Percentiles rank a stretch among this genome's conserved stretches.
Conservation (phyloP, 64 coral and sea anemone genomes). For the Astreopora myriophthalma region DNA sequence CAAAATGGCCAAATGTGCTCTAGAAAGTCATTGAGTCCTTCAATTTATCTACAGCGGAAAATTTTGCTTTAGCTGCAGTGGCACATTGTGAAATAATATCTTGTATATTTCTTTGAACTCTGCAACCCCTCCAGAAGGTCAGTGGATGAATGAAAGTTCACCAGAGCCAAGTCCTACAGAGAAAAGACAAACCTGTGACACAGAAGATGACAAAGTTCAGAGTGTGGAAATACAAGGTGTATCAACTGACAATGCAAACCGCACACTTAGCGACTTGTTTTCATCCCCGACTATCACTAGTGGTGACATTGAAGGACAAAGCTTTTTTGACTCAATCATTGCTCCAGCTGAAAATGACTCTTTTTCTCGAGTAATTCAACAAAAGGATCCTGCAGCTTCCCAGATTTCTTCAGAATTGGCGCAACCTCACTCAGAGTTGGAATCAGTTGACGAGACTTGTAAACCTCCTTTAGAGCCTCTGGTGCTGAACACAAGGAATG, state of each 20-base stretch:
- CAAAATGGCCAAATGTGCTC: too few relatives aligned
- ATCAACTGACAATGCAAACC: conserved; percentile 7
- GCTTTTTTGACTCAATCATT: conserved; percentile 71
- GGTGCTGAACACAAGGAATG: not conserved
- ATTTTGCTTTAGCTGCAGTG: too few relatives aligned
- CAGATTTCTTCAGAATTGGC: not conserved
- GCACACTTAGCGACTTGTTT: conserved; percentile 73
- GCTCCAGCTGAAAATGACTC: conserved; percentile 22
- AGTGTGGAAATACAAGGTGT: conserved; percentile 48
- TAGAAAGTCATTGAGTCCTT: too few relatives aligned
- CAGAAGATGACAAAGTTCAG: conserved; percentile 9
- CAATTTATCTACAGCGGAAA: too few relatives aligned
- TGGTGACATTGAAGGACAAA: conserved; percentile 61
- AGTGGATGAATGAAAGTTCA: conserved; percentile 69
- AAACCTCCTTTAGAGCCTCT: not conserved
- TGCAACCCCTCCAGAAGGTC: conserved; percentile 40
- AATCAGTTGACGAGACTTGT: not conserved
- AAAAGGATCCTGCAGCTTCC: not conserved
- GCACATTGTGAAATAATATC: too few relatives aligned
- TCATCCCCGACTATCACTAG: conserved; percentile 8
- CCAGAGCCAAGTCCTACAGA: conserved; percentile 14
- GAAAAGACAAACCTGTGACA: not conserved
- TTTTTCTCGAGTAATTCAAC: conserved; percentile 38
- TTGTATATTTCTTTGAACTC: too few relatives aligned
- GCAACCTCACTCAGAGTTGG: not conserved